Percentiles rank a stretch among this genome's conserved stretches.
Evolutionary conservation across 2,888 invertebrate genomes (phyloP).

Genomic region (Amiota mariae): DNA sequence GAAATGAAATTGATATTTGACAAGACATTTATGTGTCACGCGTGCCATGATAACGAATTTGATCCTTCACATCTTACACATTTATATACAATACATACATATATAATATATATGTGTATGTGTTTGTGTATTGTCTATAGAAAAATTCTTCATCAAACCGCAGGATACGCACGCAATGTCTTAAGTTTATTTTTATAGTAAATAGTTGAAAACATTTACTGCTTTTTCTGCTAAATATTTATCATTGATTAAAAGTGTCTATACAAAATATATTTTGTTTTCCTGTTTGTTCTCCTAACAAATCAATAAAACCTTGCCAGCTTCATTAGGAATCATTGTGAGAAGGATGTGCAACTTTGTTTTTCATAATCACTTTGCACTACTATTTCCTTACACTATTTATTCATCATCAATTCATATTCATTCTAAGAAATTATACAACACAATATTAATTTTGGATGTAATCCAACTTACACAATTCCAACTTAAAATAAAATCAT

Average conservation of each 20-base stretch:
- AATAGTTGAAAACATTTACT: no score
- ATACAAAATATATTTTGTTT: no score
- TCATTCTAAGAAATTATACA: no score
- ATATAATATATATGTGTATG: slow-evolving; percentile 17
- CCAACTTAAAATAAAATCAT: not conserved
- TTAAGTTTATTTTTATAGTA: not conserved
- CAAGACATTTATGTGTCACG: slow-evolving; percentile 11
- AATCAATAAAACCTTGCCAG: no score
- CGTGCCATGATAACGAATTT: slow-evolving; percentile 15
- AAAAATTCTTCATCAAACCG: not conserved
- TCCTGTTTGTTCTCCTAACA: no score
- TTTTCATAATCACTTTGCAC: no score
- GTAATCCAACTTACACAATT: slow-evolving; percentile 22
- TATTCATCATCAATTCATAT: not conserved
- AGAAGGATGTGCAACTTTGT: no score
- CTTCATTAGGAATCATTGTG: no score
- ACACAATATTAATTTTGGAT: no score
- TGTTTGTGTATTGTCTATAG: slow-evolving; percentile 1
- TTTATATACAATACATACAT: slow-evolving; percentile 3
- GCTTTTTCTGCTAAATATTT: no score
- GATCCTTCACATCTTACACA: slow-evolving; percentile 5
- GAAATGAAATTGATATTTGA: not conserved
- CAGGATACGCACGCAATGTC: slow-evolving; percentile 28
- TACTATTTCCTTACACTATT: not conserved
- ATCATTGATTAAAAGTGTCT: no score